Conservation (phyloP, 2,797 vertebrate species). For the Malacoraja senta region DNA sequence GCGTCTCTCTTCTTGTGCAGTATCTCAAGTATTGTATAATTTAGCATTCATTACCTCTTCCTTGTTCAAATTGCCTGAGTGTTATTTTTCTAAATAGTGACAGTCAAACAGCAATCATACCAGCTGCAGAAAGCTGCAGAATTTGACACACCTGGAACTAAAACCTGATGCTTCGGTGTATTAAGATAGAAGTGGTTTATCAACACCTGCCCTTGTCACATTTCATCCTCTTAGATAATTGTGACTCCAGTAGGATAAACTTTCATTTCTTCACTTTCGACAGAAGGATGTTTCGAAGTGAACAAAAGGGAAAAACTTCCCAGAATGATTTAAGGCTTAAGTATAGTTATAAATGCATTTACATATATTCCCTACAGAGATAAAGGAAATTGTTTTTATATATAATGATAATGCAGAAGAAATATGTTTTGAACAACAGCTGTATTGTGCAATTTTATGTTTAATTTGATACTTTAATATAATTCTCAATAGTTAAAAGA, state of each 20-base stretch:
- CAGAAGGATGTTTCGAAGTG: not conserved
- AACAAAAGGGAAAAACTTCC: not conserved
- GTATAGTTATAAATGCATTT: not conserved
- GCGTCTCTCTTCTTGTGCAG: not conserved
- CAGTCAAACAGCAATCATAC: not conserved
- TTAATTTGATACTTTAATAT: not conserved
- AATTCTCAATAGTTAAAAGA: not conserved
- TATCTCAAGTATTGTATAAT: not conserved
- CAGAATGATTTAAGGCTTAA: not conserved
- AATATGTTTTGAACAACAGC: not conserved
- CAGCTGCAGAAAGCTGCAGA: not conserved
- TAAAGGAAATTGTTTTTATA: not conserved
- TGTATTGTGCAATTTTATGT: not conserved
- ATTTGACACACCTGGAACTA: not conserved
- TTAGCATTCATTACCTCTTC: not conserved
- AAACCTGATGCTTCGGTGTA: not conserved
- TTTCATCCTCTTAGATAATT: not conserved
- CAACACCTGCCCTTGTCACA: not conserved
- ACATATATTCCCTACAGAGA: not conserved
- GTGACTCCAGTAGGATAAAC: not conserved
- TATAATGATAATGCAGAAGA: not conserved
- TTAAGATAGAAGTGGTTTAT: not conserved
- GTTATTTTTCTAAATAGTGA: not conserved
- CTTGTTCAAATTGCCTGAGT: not conserved
- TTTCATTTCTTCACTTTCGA: not conserved